Evolutionary conservation across 1,140 invertebrate species (phyloP).

Genomic region (Eufriesea mexicana): DNA sequence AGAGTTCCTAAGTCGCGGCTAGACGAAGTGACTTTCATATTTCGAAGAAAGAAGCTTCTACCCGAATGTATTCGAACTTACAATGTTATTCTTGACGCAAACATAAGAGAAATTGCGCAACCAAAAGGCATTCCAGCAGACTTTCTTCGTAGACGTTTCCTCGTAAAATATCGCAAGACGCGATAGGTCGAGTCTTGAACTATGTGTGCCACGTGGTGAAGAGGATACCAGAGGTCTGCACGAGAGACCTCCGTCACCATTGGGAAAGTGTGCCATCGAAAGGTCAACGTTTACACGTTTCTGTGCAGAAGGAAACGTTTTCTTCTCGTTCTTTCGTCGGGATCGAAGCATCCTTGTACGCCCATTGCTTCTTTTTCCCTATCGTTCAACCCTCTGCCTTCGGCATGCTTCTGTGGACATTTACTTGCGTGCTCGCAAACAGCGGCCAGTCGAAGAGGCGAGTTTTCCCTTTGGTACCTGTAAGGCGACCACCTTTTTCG

Average conservation of each 20-base stretch:
- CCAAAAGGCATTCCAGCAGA: slow-evolving; percentile 7
- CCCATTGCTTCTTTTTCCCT: neutral
- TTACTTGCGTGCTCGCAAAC: neutral
- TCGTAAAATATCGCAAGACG: slow-evolving; percentile 36
- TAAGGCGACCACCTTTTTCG: neutral
- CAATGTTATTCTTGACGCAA: neutral
- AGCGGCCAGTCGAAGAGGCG: no score
- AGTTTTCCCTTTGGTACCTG: neutral
- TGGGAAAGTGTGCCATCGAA: slow-evolving; percentile 79
- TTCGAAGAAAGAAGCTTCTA: neutral
- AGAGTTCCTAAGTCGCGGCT: no score
- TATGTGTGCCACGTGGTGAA: slow-evolving; percentile 59
- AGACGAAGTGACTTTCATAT: neutral
- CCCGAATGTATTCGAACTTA: neutral
- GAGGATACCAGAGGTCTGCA: slow-evolving; percentile 58
- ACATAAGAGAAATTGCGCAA: slow-evolving; percentile 35
- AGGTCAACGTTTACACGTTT: slow-evolving; percentile 73
- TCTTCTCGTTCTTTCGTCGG: slow-evolving; percentile 32
- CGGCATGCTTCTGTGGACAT: neutral
- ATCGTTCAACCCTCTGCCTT: neutral
- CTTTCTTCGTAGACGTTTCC: slow-evolving; percentile 41
- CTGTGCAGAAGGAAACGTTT: slow-evolving; percentile 46
- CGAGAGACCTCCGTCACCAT: slow-evolving; percentile 64
- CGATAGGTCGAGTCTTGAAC: slow-evolving; percentile 54
- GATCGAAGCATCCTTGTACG: slow-evolving; percentile 12